Conservation (phyloP, 2,113 vertebrate genomes). For the Typhlomys cinereus region DNA sequence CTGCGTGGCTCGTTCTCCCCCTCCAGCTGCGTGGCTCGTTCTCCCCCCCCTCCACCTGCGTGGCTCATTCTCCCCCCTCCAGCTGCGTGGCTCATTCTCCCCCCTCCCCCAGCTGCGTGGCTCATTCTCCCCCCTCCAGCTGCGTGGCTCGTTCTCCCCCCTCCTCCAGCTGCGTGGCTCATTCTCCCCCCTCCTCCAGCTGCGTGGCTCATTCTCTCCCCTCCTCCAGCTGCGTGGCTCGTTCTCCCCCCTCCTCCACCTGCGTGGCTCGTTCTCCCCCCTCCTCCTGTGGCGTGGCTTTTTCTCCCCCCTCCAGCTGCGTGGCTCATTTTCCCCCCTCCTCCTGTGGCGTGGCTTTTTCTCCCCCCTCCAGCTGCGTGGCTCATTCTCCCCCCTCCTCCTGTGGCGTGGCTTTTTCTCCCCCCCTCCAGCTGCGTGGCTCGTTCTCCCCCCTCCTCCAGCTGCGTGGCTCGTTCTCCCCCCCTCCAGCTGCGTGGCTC, state of each 20-base stretch:
- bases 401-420: not conserved
- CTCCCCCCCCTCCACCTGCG: too few species aligned
- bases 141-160: too few species aligned
- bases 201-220: too few species aligned
- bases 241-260: not conserved
- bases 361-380: not conserved
- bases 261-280: not conserved
- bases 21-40: not conserved
- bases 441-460: not conserved
- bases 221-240: too few species aligned
- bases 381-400: not conserved
- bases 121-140: not conserved
- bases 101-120: accelerated
- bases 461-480: too few species aligned
- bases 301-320: not conserved
- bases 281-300: too few species aligned
- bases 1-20: not conserved
- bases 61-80: too few species aligned
- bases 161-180: too few species aligned
- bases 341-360: not conserved
- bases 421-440: not conserved
- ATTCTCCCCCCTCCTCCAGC: too few species aligned
- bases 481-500: too few species aligned
- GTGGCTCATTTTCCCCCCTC: not conserved
- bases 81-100: not conserved